A percentile compares a stretch with the other conserved stretches of the same genome.
Conservation (phyloP, 2,113 vertebrate species). For the Delphinapterus leucas region DNA sequence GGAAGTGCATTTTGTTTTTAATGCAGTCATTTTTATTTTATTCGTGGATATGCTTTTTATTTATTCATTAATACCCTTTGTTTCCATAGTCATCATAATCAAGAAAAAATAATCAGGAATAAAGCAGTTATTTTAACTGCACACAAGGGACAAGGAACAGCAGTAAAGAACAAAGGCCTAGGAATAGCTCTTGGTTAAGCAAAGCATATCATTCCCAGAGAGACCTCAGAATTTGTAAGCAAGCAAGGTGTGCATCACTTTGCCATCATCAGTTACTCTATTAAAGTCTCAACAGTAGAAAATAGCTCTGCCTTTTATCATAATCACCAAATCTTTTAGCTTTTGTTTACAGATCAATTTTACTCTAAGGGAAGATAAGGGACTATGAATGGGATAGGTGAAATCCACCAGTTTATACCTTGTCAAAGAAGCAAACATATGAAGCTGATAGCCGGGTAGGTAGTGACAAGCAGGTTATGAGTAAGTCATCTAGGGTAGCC, state of each 20-base stretch:
- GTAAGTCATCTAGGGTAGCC: neutral
- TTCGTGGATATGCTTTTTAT: neutral
- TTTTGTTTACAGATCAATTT: constrained; percentile 16
- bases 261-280: neutral
- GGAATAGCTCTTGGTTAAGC: neutral
- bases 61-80: neutral
- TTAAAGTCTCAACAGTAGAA: neutral
- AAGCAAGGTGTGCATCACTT: neutral
- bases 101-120: constrained; percentile 26
- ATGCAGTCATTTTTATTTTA: constrained; percentile 17
- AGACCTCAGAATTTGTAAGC: neutral
- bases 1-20: neutral
- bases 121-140: neutral
- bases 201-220: neutral
- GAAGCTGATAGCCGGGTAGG: neutral
- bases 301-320: neutral
- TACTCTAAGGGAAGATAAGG: neutral
- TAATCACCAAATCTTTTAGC: neutral
- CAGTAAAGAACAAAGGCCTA: neutral
- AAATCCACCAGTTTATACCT: neutral
- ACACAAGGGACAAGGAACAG: neutral
- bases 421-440: neutral
- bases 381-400: neutral
- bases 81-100: constrained; percentile 29
- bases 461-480: neutral